A percentile compares a stretch with the other conserved stretches of the same genome.
Conservation (phyloP, 2,797 vertebrate genomes). For the Manis pentadactyla region DNA sequence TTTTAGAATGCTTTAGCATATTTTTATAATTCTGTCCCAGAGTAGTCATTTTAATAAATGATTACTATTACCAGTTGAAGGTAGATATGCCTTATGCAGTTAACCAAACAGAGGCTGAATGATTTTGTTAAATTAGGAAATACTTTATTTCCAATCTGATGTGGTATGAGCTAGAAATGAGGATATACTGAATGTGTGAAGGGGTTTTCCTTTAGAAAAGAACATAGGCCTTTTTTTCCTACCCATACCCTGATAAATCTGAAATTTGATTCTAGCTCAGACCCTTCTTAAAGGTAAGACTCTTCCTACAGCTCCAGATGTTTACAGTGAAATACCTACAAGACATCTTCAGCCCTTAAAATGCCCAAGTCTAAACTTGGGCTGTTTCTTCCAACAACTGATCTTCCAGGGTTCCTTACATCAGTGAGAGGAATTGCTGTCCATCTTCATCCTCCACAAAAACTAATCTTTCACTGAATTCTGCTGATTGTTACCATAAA, state of each 20-base stretch:
- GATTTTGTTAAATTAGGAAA: not conserved
- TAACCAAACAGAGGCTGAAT: not conserved
- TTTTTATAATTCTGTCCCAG: not conserved
- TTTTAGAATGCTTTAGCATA: not conserved
- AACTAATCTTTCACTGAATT: not conserved
- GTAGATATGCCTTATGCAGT: not conserved
- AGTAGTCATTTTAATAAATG: slow-evolving; percentile 1
- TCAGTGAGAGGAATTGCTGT: not conserved
- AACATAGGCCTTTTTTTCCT: not conserved
- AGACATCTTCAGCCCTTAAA: not conserved
- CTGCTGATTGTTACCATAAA: not conserved
- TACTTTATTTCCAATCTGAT: not conserved
- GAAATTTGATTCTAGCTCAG: not conserved
- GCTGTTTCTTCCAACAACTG: not conserved
- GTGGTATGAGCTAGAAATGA: not conserved
- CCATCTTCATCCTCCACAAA: not conserved
- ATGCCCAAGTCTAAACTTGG: not conserved
- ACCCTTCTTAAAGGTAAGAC: not conserved
- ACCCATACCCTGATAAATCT: not conserved
- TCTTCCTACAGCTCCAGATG: not conserved
- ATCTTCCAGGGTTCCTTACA: not conserved
- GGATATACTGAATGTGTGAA: not conserved
- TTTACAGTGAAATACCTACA: not conserved
- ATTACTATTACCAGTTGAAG: not conserved
- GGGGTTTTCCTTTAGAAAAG: not conserved